These are phyloP conservation scores for Andricus curvator DNA, from an alignment of 2,888 invertebrate species.

Conservation along the genomic window DNA sequence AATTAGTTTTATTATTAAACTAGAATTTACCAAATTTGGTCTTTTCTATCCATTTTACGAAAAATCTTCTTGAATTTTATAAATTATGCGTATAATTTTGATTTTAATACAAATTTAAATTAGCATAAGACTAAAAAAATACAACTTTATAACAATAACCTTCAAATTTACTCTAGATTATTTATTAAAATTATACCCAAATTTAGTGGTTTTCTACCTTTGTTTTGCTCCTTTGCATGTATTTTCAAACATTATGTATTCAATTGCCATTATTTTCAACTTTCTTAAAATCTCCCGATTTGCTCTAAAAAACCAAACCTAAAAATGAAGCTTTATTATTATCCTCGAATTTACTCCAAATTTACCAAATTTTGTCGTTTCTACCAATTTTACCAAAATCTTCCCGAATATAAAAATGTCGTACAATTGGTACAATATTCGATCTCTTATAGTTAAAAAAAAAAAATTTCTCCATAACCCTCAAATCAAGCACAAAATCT, in stretches of 20 bases:
- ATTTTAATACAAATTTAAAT: too few relatives aligned
- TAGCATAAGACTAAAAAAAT: neutral
- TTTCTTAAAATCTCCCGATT: neutral
- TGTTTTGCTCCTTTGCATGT: neutral
- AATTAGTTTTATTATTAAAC: too few relatives aligned
- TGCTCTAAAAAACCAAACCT: neutral
- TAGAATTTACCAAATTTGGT: too few relatives aligned
- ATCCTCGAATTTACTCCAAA: neutral
- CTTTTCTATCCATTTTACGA: too few relatives aligned
- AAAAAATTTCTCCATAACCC: neutral
- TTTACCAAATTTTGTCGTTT: neutral
- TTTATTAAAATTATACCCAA: neutral
- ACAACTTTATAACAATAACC: neutral
- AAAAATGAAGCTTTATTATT: too few relatives aligned
- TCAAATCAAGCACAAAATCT: neutral
- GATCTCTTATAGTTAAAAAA: neutral
- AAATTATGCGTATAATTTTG: too few relatives aligned
- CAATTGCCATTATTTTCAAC: neutral
- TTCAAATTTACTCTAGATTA: neutral
- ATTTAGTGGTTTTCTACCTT: neutral
- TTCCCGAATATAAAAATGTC: neutral
- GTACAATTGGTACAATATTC: too few relatives aligned
- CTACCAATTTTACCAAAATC: neutral
- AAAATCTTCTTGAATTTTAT: too few relatives aligned
- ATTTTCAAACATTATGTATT: neutral